phyloP scores from a whole-genome alignment of 2,888 invertebrate species.

The Theretra japonica region DNA sequence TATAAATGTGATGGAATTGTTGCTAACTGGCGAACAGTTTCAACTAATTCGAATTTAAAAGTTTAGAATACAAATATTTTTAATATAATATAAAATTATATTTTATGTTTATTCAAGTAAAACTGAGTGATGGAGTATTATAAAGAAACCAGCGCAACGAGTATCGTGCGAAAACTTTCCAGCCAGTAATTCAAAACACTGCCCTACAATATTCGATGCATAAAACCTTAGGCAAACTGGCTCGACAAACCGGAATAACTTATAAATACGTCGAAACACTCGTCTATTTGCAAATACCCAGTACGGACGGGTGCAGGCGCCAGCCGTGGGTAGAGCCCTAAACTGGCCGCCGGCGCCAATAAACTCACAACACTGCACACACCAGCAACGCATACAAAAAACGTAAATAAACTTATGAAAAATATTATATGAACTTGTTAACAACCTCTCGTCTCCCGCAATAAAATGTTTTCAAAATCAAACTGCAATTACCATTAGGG shows the following conservation, averaged over 20 bases:
- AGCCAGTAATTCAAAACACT: background rate
- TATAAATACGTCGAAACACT: constrained; percentile 24
- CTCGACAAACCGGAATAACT: constrained; percentile 20
- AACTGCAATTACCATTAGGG: constrained; percentile 1
- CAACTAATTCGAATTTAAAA: too few species aligned
- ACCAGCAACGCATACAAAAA: constrained; percentile 7
- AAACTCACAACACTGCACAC: constrained; percentile 12
- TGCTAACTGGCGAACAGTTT: too few species aligned
- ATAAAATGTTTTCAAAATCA: background rate
- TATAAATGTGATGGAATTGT: too few species aligned
- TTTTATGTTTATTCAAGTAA: background rate
- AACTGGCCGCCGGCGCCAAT: constrained; percentile 14
- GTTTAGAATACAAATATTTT: too few species aligned
- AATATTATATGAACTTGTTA: background rate
- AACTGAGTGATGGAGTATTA: background rate
- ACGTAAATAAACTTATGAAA: constrained; percentile 20
- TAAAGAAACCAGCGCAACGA: background rate
- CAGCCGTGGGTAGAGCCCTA: constrained; percentile 25
- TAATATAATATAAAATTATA: too few species aligned
- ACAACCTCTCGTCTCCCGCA: background rate
- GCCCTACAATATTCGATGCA: constrained; percentile 4
- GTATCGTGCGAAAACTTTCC: background rate
- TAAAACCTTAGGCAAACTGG: constrained; percentile 20
- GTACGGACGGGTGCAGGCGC: constrained; percentile 16
- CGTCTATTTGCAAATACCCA: constrained; percentile 26